A percentile compares a stretch with the other conserved stretches of the same genome.
These are phyloP conservation scores for Maniola jurtina DNA, from an alignment of 1,140 invertebrate species.

Conservation along the genomic window DNA sequence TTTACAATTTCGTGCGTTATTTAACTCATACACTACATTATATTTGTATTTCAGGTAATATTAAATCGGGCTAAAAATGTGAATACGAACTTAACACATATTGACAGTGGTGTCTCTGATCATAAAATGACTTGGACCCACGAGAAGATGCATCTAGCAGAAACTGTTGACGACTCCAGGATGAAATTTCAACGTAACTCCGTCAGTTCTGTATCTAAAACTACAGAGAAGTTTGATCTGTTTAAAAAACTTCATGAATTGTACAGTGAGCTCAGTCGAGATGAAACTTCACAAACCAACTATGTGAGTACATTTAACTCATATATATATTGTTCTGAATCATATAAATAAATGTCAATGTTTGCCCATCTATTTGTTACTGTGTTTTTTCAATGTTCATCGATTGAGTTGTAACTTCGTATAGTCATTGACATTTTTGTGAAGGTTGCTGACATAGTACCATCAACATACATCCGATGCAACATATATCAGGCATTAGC, in stretches of 20 bases:
- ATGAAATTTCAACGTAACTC: conserved; percentile 73
- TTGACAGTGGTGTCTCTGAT: conserved; percentile 71
- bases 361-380: background rate
- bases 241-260: conserved; percentile 81
- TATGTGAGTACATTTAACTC: conserved; percentile 60
- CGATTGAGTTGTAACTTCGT: too few species aligned
- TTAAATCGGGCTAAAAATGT: conserved; percentile 73
- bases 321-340: too few species aligned
- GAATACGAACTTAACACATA: conserved; percentile 67
- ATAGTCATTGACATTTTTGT: too few species aligned
- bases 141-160: conserved; percentile 72
- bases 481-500: too few species aligned
- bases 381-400: too few species aligned
- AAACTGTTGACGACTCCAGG: conserved; percentile 70
- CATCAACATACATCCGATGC: too few species aligned
- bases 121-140: conserved; percentile 77
- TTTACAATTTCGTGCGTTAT: conserved; percentile 17
- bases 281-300: conserved; percentile 71
- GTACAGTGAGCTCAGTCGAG: conserved; percentile 75
- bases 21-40: conserved; percentile 3
- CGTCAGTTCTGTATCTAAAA: conserved; percentile 58
- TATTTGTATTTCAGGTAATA: conserved; percentile 62
- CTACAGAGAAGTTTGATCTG: conserved; percentile 78
- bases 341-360: too few species aligned
- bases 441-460: too few species aligned